Conservation (phyloP, 2,888 invertebrate genomes). For the Empis stercorea region DNA sequence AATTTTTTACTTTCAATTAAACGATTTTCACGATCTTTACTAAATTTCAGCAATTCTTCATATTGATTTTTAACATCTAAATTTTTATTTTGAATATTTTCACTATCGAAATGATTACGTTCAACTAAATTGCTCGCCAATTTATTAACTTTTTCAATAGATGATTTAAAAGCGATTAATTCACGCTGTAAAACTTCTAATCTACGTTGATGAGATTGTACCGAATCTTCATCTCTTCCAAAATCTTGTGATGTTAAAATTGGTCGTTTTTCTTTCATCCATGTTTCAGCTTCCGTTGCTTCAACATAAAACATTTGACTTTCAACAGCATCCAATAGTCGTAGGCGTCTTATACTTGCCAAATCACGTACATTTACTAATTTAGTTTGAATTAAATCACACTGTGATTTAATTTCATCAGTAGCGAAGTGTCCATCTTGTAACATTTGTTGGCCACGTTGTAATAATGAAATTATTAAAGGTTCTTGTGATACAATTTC, state of each 20-base stretch:
- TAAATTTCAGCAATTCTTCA: conserved; percentile 49
- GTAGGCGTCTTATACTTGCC: conserved; percentile 54
- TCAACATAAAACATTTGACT: conserved; percentile 83
- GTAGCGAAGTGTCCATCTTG: conserved; percentile 77
- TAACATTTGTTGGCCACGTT: conserved; percentile 65
- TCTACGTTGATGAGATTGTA: conserved; percentile 67
- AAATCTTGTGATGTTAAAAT: conserved; percentile 62
- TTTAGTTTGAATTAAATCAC: conserved; percentile 48
- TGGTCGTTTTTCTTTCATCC: conserved; percentile 77
- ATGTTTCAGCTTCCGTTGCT: conserved; percentile 80
- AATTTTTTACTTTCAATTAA: conserved; percentile 47
- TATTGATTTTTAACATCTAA: conserved; percentile 51
- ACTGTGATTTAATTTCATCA: conserved; percentile 38
- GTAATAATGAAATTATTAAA: conserved; percentile 57
- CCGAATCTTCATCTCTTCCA: conserved; percentile 88
- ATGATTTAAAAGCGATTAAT: conserved; percentile 61
- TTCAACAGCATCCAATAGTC: conserved; percentile 69
- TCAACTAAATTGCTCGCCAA: conserved; percentile 54
- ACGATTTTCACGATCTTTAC: conserved; percentile 47
- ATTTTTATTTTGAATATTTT: conserved; percentile 56
- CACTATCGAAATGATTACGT: conserved; percentile 66
- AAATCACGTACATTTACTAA: conserved; percentile 57
- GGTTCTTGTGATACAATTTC: conserved; percentile 79
- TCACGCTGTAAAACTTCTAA: conserved; percentile 74
- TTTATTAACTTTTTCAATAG: conserved; percentile 55